These are phyloP conservation scores for Furcula furcula DNA, from an alignment of 2,888 invertebrate species.

Conservation along the genomic window DNA sequence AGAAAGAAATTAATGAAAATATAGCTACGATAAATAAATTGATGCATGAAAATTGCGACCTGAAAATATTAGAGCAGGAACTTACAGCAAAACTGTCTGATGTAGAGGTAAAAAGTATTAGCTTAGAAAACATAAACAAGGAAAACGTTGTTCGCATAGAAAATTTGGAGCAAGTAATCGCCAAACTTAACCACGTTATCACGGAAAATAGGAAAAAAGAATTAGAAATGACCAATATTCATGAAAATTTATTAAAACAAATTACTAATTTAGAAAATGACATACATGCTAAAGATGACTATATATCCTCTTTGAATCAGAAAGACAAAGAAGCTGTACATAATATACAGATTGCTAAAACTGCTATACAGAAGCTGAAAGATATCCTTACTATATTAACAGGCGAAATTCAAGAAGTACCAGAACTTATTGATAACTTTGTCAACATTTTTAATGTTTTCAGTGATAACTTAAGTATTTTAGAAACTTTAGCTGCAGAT, in stretches of 20 bases:
- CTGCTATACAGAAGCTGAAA: conserved; percentile 36
- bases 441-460: conserved; percentile 37
- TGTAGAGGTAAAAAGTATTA: neutral
- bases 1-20: conserved; percentile 35
- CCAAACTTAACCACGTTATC: conserved; percentile 20
- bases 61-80: conserved; percentile 31
- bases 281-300: conserved; percentile 34
- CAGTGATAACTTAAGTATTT: conserved; percentile 34
- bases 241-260: conserved; percentile 31
- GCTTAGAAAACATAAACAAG: conserved; percentile 27
- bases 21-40: conserved; percentile 38
- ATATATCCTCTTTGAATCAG: conserved; percentile 36
- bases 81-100: conserved; percentile 32
- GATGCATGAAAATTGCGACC: conserved; percentile 33
- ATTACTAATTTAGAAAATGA: conserved; percentile 33
- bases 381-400: conserved; percentile 40
- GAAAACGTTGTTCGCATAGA: conserved; percentile 26
- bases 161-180: conserved; percentile 35
- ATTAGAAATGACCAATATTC: conserved; percentile 26
- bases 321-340: conserved; percentile 32
- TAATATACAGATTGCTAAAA: conserved; percentile 39
- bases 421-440: conserved; percentile 41
- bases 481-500: conserved; percentile 38
- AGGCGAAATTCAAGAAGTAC: conserved; percentile 41
- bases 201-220: conserved; percentile 25